Evolutionary conservation across 2,797 vertebrate species (phyloP).

Genomic region (Glossophaga mutica): DNA sequence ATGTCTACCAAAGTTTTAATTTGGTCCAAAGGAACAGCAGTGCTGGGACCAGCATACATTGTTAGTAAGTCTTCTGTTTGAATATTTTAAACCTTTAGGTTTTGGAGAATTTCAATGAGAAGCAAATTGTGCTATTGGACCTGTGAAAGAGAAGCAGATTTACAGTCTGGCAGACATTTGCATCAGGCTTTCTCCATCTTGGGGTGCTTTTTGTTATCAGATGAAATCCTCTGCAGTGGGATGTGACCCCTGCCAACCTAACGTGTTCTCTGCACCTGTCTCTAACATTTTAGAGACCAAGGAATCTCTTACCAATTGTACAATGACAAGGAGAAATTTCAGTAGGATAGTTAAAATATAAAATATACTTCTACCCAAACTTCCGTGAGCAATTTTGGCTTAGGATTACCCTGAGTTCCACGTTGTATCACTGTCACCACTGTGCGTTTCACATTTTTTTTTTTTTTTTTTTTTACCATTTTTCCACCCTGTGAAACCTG

Average conservation of each 20-base stretch:
- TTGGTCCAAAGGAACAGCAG: neutral
- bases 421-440: neutral
- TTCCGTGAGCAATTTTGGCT: neutral
- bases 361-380: neutral
- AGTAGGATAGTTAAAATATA: neutral
- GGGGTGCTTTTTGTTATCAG: neutral
- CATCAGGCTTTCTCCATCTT: neutral
- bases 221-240: neutral
- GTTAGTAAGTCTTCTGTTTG: neutral
- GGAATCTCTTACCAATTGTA: neutral
- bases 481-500: neutral
- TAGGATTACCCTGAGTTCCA: neutral
- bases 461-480: neutral
- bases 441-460: neutral
- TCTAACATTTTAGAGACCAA: neutral
- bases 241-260: neutral
- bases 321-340: neutral
- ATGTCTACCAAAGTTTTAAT: neutral
- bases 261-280: neutral
- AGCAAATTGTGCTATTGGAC: neutral
- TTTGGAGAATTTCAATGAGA: neutral
- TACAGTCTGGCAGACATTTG: neutral
- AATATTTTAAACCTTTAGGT: neutral
- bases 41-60: neutral
- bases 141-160: neutral